phyloP scores from a whole-genome alignment of 2,888 invertebrate species.

The Perithous albicinctus region DNA sequence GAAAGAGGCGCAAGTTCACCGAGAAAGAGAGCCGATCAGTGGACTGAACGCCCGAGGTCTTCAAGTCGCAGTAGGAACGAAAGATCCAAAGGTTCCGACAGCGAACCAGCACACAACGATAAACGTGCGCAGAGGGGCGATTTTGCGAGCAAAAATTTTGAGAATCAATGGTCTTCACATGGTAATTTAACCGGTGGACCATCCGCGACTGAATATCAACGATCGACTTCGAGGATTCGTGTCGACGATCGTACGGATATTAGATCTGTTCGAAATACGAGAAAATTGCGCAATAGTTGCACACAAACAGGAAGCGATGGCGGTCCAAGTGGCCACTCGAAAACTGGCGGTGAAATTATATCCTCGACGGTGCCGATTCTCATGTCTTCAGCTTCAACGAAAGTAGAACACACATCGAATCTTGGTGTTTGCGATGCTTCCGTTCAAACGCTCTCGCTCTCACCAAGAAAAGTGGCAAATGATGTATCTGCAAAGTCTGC shows the following conservation, averaged over 20 bases:
- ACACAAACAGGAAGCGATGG: slow-evolving; percentile 79
- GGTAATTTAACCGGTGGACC: slow-evolving; percentile 78
- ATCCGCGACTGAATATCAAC: slow-evolving; percentile 45
- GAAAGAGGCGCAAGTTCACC: slow-evolving; percentile 70
- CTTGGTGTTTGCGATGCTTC: slow-evolving; percentile 54
- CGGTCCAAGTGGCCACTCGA: slow-evolving; percentile 75
- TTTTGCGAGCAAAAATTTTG: slow-evolving; percentile 58
- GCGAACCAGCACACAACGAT: slow-evolving; percentile 19
- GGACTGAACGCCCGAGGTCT: slow-evolving; percentile 35
- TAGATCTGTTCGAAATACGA: slow-evolving; percentile 62
- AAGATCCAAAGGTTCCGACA: slow-evolving; percentile 25
- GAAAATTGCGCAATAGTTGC: slow-evolving; percentile 79
- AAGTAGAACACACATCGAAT: background rate
- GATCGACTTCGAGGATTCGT: background rate
- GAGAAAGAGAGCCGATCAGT: slow-evolving; percentile 69
- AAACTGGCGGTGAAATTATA: slow-evolving; percentile 79
- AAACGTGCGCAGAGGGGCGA: slow-evolving; percentile 15
- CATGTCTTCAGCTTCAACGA: background rate
- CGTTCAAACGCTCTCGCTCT: slow-evolving; percentile 70
- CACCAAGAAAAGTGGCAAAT: slow-evolving; percentile 19
- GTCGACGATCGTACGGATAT: slow-evolving; percentile 34
- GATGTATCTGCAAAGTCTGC: background rate
- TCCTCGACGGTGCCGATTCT: slow-evolving; percentile 67
- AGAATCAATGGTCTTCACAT: slow-evolving; percentile 82
- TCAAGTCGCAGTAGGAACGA: slow-evolving; percentile 32